Evolutionary conservation across 1,140 invertebrate genomes (phyloP), one percentile per base, ranked within the genome.

Genomic region (Linepithema humile): DNA sequence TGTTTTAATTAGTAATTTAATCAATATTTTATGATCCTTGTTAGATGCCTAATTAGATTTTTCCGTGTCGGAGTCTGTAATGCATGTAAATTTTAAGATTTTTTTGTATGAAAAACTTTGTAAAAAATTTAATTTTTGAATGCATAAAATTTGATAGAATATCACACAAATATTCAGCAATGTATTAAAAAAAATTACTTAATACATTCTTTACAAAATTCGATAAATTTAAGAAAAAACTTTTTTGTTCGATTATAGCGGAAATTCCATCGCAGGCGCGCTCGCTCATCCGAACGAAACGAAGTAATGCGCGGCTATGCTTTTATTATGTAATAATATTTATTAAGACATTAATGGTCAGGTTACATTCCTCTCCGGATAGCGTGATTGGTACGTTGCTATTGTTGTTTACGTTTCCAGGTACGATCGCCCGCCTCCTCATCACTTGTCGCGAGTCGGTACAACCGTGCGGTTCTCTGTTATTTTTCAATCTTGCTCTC

Each of bases 241-340:
- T 12, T 40, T 45, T 57, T 7, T 9, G 20, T 57, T 73, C 7
- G 50, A 59, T 10, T 6, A 5, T 17, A n/a, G 1, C 15, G 55
- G 55, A 43, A 74, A 6, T 60, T 17, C 2, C 26, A 10, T 38
- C n/a, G 23, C 4, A 23, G 15, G 4, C 23, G 17, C 23, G 32
- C 7, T 40, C 40, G 70, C 20, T 60, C 53, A 26, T 43, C 35
- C 17, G 10, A 74, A 38, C 17, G 53, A 40, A 3, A 26, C 12
- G 17, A 59, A 60, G 35, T 7, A 1, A 74, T 17, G 12, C 35
- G 23, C 10, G 35, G 35, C 40, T 23, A n/a, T n/a, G 6, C 57
- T 74, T 74, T 74, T 38, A 17, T 0, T 12, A 5, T 43, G 43
- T 60, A 59, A 74, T 74, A 43, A 74, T 17, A 74, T 29, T 57